A percentile compares a stretch with the other conserved stretches of the same genome.
phyloP scores from a whole-genome alignment of 1,140 invertebrate genomes.

The Pseudomyrmex dendroicus region DNA sequence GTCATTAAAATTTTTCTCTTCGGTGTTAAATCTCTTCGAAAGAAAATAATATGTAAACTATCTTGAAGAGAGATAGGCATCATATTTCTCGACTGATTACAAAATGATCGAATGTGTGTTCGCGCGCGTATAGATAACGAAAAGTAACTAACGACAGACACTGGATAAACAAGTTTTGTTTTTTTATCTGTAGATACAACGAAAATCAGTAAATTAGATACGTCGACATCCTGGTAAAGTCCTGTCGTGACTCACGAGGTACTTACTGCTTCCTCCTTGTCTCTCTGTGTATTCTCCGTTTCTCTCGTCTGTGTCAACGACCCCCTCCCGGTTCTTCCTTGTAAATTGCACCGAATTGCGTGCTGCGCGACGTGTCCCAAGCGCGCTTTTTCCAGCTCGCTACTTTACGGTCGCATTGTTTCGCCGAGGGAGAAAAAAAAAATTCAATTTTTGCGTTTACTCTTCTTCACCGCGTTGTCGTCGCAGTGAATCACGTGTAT shows the following conservation, averaged over 20 bases:
- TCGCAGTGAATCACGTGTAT: not conserved
- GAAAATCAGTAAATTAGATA: conserved; percentile 36
- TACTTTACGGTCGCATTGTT: conserved; percentile 19
- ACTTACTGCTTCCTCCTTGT: conserved; percentile 62
- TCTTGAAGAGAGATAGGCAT: not conserved
- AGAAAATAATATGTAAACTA: too few relatives aligned
- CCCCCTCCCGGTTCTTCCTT: conserved; percentile 69
- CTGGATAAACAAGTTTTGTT: not conserved
- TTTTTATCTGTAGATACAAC: not conserved
- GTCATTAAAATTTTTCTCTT: too few relatives aligned
- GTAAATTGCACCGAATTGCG: conserved; percentile 78
- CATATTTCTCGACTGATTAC: not conserved
- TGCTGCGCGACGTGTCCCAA: conserved; percentile 60
- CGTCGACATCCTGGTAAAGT: conserved; percentile 70
- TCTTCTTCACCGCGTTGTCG: conserved; percentile 15
- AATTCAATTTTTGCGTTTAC: conserved; percentile 10
- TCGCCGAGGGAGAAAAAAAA: conserved; percentile 9
- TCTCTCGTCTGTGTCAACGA: conserved; percentile 78
- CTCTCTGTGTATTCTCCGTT: conserved; percentile 51
- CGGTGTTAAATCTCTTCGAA: too few relatives aligned
- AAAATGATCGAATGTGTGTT: too few relatives aligned
- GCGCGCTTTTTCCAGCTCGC: conserved; percentile 54
- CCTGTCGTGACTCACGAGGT: conserved; percentile 78
- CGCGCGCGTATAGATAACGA: not conserved
- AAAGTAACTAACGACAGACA: not conserved